A percentile compares a stretch with the other conserved stretches of the same genome.
Conservation (phyloP, 2,888 invertebrate genomes). For the Doris montereyensis region DNA sequence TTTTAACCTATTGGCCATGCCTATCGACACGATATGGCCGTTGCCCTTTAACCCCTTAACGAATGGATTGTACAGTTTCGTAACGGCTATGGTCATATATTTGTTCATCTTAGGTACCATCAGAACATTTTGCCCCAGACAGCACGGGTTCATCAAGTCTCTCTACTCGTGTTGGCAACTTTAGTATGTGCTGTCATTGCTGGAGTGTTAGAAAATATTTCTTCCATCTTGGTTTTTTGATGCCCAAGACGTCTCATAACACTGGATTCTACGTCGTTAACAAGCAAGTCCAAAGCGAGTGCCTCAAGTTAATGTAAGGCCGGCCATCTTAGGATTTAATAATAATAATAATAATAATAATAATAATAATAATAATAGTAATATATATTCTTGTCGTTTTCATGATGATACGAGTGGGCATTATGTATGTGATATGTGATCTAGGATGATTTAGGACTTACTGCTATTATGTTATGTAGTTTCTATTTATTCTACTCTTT, state of each 20-base stretch:
- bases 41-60: conserved; percentile 26
- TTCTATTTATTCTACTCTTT: too few relatives aligned
- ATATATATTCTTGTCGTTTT: too few relatives aligned
- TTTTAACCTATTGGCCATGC: conserved; percentile 42
- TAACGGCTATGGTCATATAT: not conserved
- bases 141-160: conserved; percentile 13
- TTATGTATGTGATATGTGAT: too few relatives aligned
- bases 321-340: too few relatives aligned
- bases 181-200: not conserved
- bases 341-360: too few relatives aligned
- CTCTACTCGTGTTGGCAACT: not conserved
- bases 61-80: not conserved
- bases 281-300: too few relatives aligned
- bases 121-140: conserved; percentile 24
- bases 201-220: not conserved
- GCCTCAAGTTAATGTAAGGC: too few relatives aligned
- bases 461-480: too few relatives aligned
- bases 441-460: too few relatives aligned
- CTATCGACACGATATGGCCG: conserved; percentile 29
- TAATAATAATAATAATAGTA: too few relatives aligned
- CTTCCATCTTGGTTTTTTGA: not conserved
- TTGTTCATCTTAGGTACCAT: not conserved
- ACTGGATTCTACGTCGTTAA: too few relatives aligned
- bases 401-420: too few relatives aligned
- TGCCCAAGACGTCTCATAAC: not conserved